Evolutionary conservation across 53 echinoderm and acorn worm genomes (phyloP), one percentile per base, ranked within the genome.

Genomic region (Temnopleurus reevesii): DNA sequence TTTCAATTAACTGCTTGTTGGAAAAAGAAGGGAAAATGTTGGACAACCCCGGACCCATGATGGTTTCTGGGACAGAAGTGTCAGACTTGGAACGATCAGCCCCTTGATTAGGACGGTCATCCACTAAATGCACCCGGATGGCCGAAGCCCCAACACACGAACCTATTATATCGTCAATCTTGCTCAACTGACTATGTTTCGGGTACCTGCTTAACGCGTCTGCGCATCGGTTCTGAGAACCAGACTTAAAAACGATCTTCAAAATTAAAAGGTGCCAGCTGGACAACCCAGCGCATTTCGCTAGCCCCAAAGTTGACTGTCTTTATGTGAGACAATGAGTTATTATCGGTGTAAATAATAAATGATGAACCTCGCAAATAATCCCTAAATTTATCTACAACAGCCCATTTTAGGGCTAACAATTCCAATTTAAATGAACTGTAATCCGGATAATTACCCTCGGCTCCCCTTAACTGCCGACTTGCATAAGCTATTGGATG

Each of bases 251-350:
- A 30, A 53, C 86, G 41, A 93, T n/a, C 77, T 12, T 90, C 81
- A 8, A 90, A 25, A 28, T 86, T 46, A 34, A 93, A 90, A 0
- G 80, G 63, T 55, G 90, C 90, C 46, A 93, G 28, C 45, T 93
- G 90, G 10, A 90, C 80, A 2, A 90, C 86, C 92, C 90, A 92
- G 2, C 90, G 76, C 5, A 63, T 59, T 45, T 90, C 90, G 3
- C 90, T 93, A 4, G 93, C 93, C 31, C 93, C 93, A 0, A 93
- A 35, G 33, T 90, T 83, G 4, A 90, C 90, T 4, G 53, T 90
- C 46, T 77, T 17, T 21, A 93, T 30, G 41, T 90, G 86, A 2
- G 81, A 77, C 5, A 92, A 30, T 5, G 93, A 86, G 59, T 89
- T 92, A 45, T 90, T 44, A 46, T 92, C 93, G 3, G 93, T 92